phyloP scores from a whole-genome alignment of 2,797 vertebrate genomes.

The Margarornis squamiger region DNA sequence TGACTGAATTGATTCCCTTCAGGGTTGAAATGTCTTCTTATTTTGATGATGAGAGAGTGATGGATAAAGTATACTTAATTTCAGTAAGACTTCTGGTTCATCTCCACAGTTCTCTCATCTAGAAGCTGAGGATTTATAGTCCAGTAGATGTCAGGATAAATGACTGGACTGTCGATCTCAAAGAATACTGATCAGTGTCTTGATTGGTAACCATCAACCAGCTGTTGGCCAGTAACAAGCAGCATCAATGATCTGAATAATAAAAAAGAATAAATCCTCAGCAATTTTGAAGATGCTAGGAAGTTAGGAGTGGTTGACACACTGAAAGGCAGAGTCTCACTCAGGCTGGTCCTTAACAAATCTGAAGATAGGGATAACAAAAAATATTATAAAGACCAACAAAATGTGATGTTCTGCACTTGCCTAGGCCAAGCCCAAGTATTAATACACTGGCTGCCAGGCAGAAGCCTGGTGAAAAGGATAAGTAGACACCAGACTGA shows the following conservation, averaged over 20 bases:
- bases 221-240: not conserved
- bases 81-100: not conserved
- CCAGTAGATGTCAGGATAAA: not conserved
- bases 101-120: not conserved
- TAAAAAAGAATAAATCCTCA: not conserved
- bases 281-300: not conserved
- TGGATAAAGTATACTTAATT: not conserved
- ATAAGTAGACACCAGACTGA: not conserved
- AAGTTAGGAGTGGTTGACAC: not conserved
- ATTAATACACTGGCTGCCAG: not conserved
- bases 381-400: not conserved
- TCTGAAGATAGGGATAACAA: not conserved
- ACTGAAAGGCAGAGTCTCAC: not conserved
- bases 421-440: not conserved
- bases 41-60: accelerated
- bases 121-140: not conserved
- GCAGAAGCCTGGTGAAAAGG: not conserved
- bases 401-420: not conserved
- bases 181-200: not conserved
- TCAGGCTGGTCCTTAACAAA: not conserved
- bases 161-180: not conserved
- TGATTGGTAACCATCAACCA: not conserved
- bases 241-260: not conserved
- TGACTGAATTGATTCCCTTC: not conserved
- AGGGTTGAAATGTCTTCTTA: not conserved